phyloP scores from a whole-genome alignment of 1,140 invertebrate genomes.

The Heliconius melpomene region DNA sequence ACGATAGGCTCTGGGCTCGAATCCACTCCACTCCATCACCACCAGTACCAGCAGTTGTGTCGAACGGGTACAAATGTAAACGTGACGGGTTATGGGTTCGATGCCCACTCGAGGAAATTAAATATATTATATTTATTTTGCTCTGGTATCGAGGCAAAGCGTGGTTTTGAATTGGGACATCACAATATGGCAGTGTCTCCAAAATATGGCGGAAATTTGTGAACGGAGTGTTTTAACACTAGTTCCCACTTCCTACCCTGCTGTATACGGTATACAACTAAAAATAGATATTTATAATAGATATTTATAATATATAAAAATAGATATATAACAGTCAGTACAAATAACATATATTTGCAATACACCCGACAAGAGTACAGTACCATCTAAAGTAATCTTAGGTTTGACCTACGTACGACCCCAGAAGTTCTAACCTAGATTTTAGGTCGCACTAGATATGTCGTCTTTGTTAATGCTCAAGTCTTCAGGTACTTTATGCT shows the following conservation, averaged over 20 bases:
- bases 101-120: not conserved
- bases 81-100: not conserved
- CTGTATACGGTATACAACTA: too few relatives aligned
- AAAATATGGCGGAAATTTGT: too few relatives aligned
- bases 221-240: too few relatives aligned
- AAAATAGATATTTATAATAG: not conserved
- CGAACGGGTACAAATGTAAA: not conserved
- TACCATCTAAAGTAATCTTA: not conserved
- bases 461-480: conserved; percentile 14
- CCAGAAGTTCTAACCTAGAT: conserved; percentile 14
- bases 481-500: not conserved
- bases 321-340: not conserved
- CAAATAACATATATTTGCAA: not conserved
- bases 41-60: too few relatives aligned
- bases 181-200: too few relatives aligned
- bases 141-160: not conserved
- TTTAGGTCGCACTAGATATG: conserved; percentile 15
- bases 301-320: too few relatives aligned
- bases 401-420: conserved; percentile 4
- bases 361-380: conserved; percentile 3
- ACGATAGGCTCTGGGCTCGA: too few relatives aligned
- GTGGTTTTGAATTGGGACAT: not conserved
- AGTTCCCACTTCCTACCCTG: too few relatives aligned
- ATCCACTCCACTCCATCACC: too few relatives aligned
- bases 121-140: not conserved